A percentile compares a stretch with the other conserved stretches of the same genome.
phyloP scores from a whole-genome alignment of 2,113 vertebrate species.

The Ptilorrhoa leucosticta region DNA sequence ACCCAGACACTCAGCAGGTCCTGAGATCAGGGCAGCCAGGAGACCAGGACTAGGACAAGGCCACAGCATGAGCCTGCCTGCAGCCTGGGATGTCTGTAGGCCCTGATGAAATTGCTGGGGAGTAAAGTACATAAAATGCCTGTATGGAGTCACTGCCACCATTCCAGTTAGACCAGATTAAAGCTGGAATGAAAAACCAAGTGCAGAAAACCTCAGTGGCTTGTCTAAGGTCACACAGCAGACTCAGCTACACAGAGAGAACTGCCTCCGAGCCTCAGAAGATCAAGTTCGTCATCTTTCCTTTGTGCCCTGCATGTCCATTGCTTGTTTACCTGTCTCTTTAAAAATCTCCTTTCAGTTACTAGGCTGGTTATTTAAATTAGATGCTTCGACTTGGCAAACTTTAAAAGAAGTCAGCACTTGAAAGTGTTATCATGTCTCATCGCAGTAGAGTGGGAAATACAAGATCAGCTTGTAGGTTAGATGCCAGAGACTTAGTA shows the following conservation, averaged over 20 bases:
- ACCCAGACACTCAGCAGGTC: background rate
- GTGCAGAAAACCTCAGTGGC: background rate
- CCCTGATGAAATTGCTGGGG: background rate
- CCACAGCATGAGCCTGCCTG: background rate
- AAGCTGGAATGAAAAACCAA: background rate
- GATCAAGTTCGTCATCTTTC: background rate
- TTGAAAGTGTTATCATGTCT: background rate
- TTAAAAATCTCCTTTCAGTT: background rate
- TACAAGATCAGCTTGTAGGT: background rate
- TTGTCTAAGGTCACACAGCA: background rate
- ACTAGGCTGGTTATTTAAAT: slow-evolving; percentile 1
- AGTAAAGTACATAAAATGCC: background rate
- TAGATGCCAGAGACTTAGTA: background rate
- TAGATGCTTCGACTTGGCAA: background rate
- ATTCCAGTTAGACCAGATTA: background rate
- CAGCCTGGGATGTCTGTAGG: background rate
- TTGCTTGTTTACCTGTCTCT: background rate
- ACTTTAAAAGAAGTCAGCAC: background rate
- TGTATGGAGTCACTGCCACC: background rate
- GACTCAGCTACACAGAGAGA: background rate
- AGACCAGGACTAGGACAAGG: background rate
- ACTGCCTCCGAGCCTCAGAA: background rate
- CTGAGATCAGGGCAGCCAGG: background rate
- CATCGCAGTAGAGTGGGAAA: background rate
- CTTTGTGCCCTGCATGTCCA: background rate